These are phyloP conservation scores for Prorops nasuta DNA, from an alignment of 1,140 invertebrate species.

Conservation along the genomic window DNA sequence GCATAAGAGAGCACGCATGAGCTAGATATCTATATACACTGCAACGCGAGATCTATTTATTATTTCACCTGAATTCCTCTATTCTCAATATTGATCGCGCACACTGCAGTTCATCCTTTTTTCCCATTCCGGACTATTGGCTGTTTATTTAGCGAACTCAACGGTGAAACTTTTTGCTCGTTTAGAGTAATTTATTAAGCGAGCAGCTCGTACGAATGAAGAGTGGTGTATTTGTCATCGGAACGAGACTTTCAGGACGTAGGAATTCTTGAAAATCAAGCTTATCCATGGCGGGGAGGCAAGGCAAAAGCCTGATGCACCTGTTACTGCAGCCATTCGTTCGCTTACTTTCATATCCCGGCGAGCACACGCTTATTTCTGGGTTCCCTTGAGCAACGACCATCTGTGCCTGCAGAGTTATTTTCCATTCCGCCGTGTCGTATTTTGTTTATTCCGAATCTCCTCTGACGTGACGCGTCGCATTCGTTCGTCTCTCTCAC, in stretches of 20 bases:
- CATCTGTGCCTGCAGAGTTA: constrained; percentile 25
- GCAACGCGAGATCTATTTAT: no score
- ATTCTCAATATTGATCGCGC: no score
- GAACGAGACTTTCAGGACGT: not conserved
- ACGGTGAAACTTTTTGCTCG: no score
- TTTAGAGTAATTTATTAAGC: no score
- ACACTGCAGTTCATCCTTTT: no score
- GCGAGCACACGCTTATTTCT: constrained; percentile 19
- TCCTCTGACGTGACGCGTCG: constrained; percentile 5
- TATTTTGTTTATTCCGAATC: constrained; percentile 29
- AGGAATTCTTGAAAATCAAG: constrained; percentile 16
- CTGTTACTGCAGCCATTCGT: constrained; percentile 21
- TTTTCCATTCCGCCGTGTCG: constrained; percentile 26
- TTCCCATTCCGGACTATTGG: no score
- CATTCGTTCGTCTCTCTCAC: not conserved
- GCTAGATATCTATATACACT: no score
- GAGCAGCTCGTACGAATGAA: no score
- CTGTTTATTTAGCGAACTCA: no score
- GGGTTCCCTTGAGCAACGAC: not conserved
- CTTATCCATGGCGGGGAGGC: constrained; percentile 16
- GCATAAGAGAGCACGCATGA: no score
- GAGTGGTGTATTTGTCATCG: no score
- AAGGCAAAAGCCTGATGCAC: constrained; percentile 16
- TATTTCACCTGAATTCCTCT: no score
- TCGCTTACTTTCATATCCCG: constrained; percentile 18